Evolutionary conservation across 2,888 invertebrate species (phyloP).

Genomic region (Ptychoptera albimana): DNA sequence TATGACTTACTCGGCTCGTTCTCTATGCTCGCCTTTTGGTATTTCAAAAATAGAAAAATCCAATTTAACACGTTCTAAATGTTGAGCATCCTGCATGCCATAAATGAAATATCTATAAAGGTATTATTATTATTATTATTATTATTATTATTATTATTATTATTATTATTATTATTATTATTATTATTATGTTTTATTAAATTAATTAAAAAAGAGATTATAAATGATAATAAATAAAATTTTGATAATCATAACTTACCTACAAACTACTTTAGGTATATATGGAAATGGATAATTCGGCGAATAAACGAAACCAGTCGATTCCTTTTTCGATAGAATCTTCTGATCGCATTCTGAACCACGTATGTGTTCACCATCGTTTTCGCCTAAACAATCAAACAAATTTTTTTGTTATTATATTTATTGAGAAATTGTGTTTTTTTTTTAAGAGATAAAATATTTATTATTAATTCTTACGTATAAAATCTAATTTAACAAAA

Average conservation of each 20-base stretch:
- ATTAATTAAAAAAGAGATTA: background rate
- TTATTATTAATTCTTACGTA: conserved; percentile 29
- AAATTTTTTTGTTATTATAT: background rate
- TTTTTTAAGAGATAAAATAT: background rate
- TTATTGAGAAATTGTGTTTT: background rate
- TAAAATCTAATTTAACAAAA: conserved; percentile 92
- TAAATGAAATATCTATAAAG: conserved; percentile 78
- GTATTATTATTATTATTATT: conserved; percentile 4
- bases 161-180: too few relatives aligned
- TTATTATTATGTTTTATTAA: too few relatives aligned
- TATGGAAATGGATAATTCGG: conserved; percentile 94
- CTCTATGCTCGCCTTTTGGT: conserved; percentile 51
- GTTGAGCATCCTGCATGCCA: conserved; percentile 93
- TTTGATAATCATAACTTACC: conserved; percentile 32
- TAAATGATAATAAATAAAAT: background rate
- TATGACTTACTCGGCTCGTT: conserved; percentile 62
- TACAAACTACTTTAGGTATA: conserved; percentile 90
- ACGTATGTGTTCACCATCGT: conserved; percentile 86
- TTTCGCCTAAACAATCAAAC: conserved; percentile 67
- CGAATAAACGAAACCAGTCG: conserved; percentile 82
- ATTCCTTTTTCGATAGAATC: conserved; percentile 85
- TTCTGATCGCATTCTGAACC: conserved; percentile 98
- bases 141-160: too few relatives aligned
- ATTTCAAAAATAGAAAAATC: conserved; percentile 83
- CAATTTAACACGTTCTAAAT: conserved; percentile 83